phyloP scores from a whole-genome alignment of 2,113 vertebrate species.

The Isichthys henryi region DNA sequence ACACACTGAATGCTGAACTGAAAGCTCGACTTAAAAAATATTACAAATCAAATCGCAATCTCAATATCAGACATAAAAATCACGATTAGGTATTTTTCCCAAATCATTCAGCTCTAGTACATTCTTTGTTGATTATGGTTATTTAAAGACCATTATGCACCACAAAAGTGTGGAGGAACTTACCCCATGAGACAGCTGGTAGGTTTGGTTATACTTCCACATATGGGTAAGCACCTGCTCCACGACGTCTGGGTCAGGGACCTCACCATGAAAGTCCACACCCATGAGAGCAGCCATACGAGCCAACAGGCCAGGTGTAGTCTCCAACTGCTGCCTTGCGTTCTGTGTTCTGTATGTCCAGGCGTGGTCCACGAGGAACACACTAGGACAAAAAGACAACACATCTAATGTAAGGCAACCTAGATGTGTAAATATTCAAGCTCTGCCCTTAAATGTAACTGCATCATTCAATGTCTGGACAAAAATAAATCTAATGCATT shows the following conservation, averaged over 20 bases:
- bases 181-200: slow-evolving; percentile 82
- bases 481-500: not conserved
- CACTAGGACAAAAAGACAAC: slow-evolving; percentile 49
- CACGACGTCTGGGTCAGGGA: slow-evolving; percentile 61
- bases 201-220: slow-evolving; percentile 98
- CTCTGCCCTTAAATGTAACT: not conserved
- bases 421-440: not conserved
- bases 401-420: not conserved
- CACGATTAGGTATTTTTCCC: not conserved
- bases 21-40: not conserved
- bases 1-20: not conserved
- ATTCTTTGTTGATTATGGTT: not conserved
- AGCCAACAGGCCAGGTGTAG: slow-evolving; percentile 72
- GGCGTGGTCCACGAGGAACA: slow-evolving; percentile 88
- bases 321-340: slow-evolving; percentile 72
- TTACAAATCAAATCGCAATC: not conserved
- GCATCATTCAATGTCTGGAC: not conserved
- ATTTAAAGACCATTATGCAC: not conserved
- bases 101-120: not conserved
- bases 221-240: slow-evolving; percentile 75
- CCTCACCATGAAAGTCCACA: slow-evolving; percentile 74
- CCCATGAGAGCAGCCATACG: slow-evolving; percentile 85
- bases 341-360: slow-evolving; percentile 77
- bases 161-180: slow-evolving; percentile 15
- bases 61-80: not conserved